Evolutionary conservation across 92 coral and sea anemone species (phyloP).

Genomic region (Pocillopora grandis): DNA sequence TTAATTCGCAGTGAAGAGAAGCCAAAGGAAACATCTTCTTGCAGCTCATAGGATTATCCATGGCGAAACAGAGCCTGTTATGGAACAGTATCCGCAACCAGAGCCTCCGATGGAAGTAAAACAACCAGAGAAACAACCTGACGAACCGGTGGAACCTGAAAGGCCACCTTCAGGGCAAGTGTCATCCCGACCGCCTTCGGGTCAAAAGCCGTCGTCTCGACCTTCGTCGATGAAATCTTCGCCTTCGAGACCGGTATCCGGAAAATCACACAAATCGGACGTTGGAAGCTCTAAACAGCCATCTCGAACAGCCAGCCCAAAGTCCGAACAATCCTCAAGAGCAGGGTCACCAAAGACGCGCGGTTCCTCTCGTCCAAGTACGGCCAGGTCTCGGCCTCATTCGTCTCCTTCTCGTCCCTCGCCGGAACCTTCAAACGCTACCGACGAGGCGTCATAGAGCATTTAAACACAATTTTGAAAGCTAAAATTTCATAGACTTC

Average conservation of each 20-base stretch:
- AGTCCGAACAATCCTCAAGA: constrained; percentile 63
- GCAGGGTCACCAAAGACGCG: constrained; percentile 57
- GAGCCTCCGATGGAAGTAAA: constrained; percentile 59
- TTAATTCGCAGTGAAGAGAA: constrained; percentile 69
- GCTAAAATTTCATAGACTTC: no score
- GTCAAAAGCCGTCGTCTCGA: constrained; percentile 40
- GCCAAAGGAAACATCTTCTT: constrained; percentile 88
- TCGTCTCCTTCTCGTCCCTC: constrained; percentile 75
- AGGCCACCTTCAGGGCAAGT: constrained; percentile 46
- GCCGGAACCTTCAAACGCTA: constrained; percentile 63
- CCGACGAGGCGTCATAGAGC: constrained; percentile 27
- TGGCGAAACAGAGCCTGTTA: constrained; percentile 62
- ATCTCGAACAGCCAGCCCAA: constrained; percentile 59
- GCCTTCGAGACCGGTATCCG: constrained; percentile 38
- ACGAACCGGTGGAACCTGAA: constrained; percentile 37
- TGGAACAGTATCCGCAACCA: constrained; percentile 66
- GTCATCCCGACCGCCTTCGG: constrained; percentile 46
- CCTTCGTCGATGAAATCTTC: constrained; percentile 51
- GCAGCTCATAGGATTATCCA: constrained; percentile 98
- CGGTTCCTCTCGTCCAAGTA: constrained; percentile 47
- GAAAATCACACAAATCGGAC: constrained; percentile 51
- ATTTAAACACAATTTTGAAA: no score
- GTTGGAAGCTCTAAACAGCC: constrained; percentile 51
- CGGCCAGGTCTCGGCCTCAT: constrained; percentile 80
- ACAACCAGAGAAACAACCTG: constrained; percentile 35